Base-by-base conservation (phyloP, 2,797 vertebrate genomes). In the Mormyrops boulengeri region DNA sequence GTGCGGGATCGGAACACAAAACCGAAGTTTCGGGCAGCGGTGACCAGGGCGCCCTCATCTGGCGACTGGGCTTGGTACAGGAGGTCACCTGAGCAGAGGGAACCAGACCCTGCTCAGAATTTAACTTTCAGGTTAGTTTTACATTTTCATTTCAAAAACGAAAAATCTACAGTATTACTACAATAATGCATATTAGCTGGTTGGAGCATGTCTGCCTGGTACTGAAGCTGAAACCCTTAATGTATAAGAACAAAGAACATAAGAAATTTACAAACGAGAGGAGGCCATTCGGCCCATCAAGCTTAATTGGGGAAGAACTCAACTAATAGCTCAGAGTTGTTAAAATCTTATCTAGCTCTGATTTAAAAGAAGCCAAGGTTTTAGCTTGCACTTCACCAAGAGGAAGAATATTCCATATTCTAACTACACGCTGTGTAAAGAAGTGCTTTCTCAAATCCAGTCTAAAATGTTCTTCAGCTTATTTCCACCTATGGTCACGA, bases 21-120 rank as follows among this genome's bases (percentile, higher is more conserved):
- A 14, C 98, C 98, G 7, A 99, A 98, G 94, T 97, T 98, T 86
- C 98, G 96, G 3, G 98, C 97, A 6, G 98, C 98, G 0, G 98
- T 99, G 82, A 99, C 98, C 1, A 99, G 93, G 57, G 98, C 98
- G 0, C 97, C 97, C 91, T 99, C 98, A 4, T 99, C 98, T 5
- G 98, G 98, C 80, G 98, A 99, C 93, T 99, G 98, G 49, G 98
- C 98, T 94, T 99, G 98, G 91, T 99, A 99, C 73, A 94, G 89
- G 0, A 99, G 94, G 62, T 96, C 91, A 34, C 97, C 98, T 99
- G 91, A 0, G 53, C 73, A 38, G 55, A 88, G 90, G 85, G 19
- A 90, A 47, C 88, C 26, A 57, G 52, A 49, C 82, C 47, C 14
- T 38, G 12, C 30, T 38, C 34, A 38, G 69, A 41, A 77, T 41